Conservation (phyloP, 2,113 vertebrate genomes). For the Uropsilus gracilis region DNA sequence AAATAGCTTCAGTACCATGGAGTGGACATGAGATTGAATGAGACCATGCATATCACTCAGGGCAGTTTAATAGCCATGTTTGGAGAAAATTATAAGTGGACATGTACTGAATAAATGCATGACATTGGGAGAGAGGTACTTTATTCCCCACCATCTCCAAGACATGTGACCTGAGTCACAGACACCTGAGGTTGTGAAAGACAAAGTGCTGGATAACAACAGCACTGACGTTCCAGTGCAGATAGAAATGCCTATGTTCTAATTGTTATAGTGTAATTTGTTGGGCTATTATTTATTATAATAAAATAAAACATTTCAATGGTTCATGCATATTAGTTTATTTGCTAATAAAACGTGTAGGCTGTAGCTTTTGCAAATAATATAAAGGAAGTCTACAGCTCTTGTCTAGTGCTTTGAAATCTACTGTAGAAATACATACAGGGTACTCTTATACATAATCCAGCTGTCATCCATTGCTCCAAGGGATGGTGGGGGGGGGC, state of each 20-base stretch:
- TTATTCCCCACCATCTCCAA: background rate
- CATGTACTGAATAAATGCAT: background rate
- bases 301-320: background rate
- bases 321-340: background rate
- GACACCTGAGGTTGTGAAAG: background rate
- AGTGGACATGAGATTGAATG: background rate
- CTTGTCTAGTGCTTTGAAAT: background rate
- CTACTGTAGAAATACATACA: background rate
- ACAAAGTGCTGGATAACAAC: background rate
- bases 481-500: background rate
- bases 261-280: background rate
- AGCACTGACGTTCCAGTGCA: background rate
- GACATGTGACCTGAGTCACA: background rate
- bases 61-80: background rate
- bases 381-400: background rate
- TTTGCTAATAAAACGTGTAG: background rate
- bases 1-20: background rate
- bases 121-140: background rate
- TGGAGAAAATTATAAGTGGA: conserved; percentile 18
- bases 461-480: background rate
- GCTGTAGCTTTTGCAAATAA: background rate
- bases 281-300: background rate
- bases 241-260: background rate
- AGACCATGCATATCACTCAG: background rate
- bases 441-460: background rate